Evolutionary conservation across 2,113 vertebrate genomes (phyloP), one percentile per base, ranked within the genome.

Genomic region (Elephantulus edwardii): DNA sequence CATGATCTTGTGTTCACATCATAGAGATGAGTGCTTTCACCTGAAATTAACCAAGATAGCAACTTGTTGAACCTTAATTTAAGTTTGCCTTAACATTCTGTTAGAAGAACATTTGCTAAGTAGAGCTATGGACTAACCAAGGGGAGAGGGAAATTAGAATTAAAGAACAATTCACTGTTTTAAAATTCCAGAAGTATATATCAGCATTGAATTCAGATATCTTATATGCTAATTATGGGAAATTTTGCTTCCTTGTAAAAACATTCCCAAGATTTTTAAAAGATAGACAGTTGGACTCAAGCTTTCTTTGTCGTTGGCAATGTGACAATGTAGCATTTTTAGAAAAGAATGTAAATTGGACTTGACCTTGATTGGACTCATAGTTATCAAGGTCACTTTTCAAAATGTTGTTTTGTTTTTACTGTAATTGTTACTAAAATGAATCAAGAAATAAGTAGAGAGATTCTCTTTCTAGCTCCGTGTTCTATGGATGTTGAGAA

Each of bases 281-380:
- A 94, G 83, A 95, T 95, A 95, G 75, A 56, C 48, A 87, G 78
- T 79, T 95, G 92, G 66, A 93, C 70, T 92, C 79, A 96, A 88
- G 48, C 56, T 94, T 92, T 84, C 58, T 96, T 92, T 95, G 94
- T 93, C 96, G 94, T 96, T 96, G 96, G 96, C 94, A 93, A 68
- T 77, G 64, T 93, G 90, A 96, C 93, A 93, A 93, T 85, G n/a
- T 33, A 90, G n/a, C 88, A 93, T 92, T 96, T 96, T 96, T 96
- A 92, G 90, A 92, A 94, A 96, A 94, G 94, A 96, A 95, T 94
- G 93, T 48, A 86, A 94, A 75, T 93, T 92, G 78, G 71, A 90
- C 74, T 83, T 96, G 94, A 95, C 93, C 92, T 94, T 96, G 75
- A 79, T 76, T 96, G 88, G 90, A 72, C 2, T 30, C 76, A 92